Base-by-base conservation (phyloP, 2,888 invertebrate genomes). In the Leucoma salicis region DNA sequence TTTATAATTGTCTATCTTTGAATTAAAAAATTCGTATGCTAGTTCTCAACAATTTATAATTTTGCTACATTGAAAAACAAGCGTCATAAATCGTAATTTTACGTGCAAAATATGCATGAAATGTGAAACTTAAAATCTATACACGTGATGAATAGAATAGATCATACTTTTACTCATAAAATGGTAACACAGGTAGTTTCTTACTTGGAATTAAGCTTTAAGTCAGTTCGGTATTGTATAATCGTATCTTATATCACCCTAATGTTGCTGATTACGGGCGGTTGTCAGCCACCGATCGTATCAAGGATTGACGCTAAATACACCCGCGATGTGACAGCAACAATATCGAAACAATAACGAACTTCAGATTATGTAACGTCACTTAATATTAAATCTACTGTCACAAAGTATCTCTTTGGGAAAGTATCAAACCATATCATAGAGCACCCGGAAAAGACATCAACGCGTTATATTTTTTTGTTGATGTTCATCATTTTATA, bases 281-380 rank as follows among this genome's bases (percentile, higher is more conserved):
- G 62, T 59, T 66, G 74, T 67, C 69, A 69, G 64, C 66, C 63
- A 57, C 72, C 74, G 87, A 87, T 87, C 80, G 67, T 86, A 87
- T 88, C 88, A 67, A 73, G 70, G 85, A 87, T 78, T 88, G 88
- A 88, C 87, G 80, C 80, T 89, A 88, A 88, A 89, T 88, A 85
- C 84, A 81, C 80, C 70, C 64, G 67, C 78, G 63, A 76, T 73
- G 80, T 85, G 85, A 86, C 87, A 87, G 78, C 74, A 74, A 69
- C 82, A 80, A 82, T 86, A 86, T 79, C 82, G 74, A 82, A 77
- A 88, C 89, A 87, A 88, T 87, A 86, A 86, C 81, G 78, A 76
- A 76, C 81, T 65, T 49, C 59, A 60, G 61, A 65, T 88, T 87
- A 70, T 75, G 81, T 74, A 85, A 89, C 72, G 65, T 74, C 73